phyloP scores from a whole-genome alignment of 2,113 vertebrate genomes.

The Elachura formosa region DNA sequence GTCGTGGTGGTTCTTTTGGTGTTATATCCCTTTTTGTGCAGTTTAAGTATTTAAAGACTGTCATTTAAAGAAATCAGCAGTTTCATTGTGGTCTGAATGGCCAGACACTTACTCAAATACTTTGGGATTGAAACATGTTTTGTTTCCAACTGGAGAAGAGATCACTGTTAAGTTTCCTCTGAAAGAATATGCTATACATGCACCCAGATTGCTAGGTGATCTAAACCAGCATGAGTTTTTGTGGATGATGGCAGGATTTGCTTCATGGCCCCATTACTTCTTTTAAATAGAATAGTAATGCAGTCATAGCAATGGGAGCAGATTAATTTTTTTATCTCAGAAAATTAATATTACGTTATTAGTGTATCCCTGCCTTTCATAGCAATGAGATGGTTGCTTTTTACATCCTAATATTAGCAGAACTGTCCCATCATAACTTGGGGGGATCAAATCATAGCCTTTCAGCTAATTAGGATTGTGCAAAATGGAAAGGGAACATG shows the following conservation, averaged over 20 bases:
- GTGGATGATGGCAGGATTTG: not conserved
- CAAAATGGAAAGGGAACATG: not conserved
- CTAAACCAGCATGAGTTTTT: not conserved
- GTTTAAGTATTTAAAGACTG: not conserved
- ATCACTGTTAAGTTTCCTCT: not conserved
- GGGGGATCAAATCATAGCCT: too few relatives aligned
- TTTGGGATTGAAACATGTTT: not conserved
- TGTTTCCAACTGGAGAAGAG: not conserved
- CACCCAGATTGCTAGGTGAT: not conserved
- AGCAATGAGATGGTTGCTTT: not conserved
- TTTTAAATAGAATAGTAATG: not conserved
- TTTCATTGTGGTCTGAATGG: not conserved
- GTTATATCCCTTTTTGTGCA: not conserved
- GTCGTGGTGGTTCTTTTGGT: not conserved
- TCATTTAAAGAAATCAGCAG: not conserved
- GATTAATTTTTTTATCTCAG: not conserved
- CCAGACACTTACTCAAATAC: not conserved
- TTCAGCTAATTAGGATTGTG: not conserved
- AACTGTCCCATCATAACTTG: not conserved
- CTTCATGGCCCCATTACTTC: not conserved
- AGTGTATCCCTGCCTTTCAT: not conserved
- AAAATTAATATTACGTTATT: not conserved
- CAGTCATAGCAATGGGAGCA: accelerated
- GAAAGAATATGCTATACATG: not conserved
- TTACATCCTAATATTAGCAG: not conserved